Evolutionary conservation across 1,140 invertebrate species (phyloP), one percentile per base, ranked within the genome.

Genomic region (Philotrypesis tridentata): DNA sequence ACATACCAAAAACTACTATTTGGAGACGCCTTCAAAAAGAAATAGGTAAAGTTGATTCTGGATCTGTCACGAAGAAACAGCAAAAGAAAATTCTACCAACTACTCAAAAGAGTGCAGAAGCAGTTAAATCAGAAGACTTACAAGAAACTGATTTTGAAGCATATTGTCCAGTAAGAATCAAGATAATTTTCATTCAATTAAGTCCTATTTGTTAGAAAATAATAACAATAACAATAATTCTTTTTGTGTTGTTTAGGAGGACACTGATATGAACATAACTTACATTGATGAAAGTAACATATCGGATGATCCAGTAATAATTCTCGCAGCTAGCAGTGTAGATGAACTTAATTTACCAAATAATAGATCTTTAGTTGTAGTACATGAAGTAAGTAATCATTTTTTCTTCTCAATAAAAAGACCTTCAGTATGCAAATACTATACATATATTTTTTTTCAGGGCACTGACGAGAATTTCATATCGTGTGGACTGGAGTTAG

Each of bases 1-100:
- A 91, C 83, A 93, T 94, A 79, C 93, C 93, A 29, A 94, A 94
- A 87, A 94, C 93, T n/a, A 94, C 93, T 0, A 92, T 94, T 29
- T 94, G 93, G 93, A 91, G 93, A 33, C 89, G 92, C 74, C 86
- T 94, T 7, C 93, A 93, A 71, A 91, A 92, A 68, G 88, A 89
- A 33, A 82, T 71, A 17, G 86, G 86, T 31, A 85, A 81, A 67
- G 79, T 25, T 67, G 68, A 80, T 21, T 43, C 2, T 23, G 29
- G 70, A 29, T 71, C 17, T 65, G 0, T 14, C 21, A 33, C 17
- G 11, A 65, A 23, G 29, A 77, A 75, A 73, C 21, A 63, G 8
- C 25, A 33, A 72, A 63, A 29, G 31, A 77, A 17, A 80, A 75
- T 71, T 61, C 11, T 61, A 85, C 48, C 33, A 21, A 11, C n/a